phyloP scores from a whole-genome alignment of 92 coral and sea anemone species.

The Epizoanthus scotinus region DNA sequence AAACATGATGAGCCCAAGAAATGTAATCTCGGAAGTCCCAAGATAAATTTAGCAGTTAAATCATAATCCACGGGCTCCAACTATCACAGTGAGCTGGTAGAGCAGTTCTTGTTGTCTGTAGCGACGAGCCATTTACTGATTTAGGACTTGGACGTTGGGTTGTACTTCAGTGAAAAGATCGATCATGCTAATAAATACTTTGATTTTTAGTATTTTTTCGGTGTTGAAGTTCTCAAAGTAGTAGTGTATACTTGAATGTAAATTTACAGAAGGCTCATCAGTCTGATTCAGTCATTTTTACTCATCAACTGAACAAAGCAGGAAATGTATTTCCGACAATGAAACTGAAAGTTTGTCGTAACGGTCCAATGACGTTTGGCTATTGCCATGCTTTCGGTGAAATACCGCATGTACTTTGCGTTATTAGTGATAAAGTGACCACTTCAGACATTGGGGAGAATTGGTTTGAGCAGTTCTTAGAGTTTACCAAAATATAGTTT shows the following conservation, averaged over 20 bases:
- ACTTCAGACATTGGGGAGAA: not conserved
- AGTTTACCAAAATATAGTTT: not conserved
- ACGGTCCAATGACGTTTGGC: not conserved
- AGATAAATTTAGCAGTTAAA: slow-evolving; percentile 10
- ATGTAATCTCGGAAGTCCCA: slow-evolving; percentile 27
- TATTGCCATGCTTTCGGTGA: not conserved
- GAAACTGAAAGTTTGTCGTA: slow-evolving; percentile 16
- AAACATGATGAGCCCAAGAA: slow-evolving; percentile 9
- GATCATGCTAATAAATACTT: not conserved
- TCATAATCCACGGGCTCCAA: not conserved
- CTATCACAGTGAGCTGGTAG: not conserved
- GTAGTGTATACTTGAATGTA: not conserved
- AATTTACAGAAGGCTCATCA: slow-evolving; percentile 22
- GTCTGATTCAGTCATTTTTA: not conserved
- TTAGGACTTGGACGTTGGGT: not conserved
- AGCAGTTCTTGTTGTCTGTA: not conserved
- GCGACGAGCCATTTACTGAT: not conserved
- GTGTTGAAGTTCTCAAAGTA: slow-evolving; percentile 1
- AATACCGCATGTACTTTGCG: slow-evolving; percentile 19
- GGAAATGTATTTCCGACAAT: slow-evolving; percentile 33
- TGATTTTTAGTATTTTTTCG: not conserved
- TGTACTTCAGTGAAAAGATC: not conserved
- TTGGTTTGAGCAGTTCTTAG: not conserved
- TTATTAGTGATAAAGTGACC: not conserved
- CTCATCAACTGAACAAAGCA: slow-evolving; percentile 4